Conservation (phyloP, 2,888 invertebrate species). For the Zhengitettix transpicula region DNA sequence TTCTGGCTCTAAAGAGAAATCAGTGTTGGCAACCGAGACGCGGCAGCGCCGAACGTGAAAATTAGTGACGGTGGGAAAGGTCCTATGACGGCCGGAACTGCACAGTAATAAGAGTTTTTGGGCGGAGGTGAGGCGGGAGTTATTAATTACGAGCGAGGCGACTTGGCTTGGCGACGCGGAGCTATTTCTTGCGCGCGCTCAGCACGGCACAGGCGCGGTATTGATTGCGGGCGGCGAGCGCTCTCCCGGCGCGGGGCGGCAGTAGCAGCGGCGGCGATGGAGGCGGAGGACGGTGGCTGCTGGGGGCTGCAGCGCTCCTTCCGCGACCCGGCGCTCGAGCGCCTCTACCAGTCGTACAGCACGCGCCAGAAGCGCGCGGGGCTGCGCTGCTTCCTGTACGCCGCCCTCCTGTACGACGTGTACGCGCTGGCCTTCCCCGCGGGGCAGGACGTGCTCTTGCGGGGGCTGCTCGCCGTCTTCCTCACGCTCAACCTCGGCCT, state of each 20-base stretch:
- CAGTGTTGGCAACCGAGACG: too few species aligned
- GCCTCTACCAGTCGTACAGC: slow-evolving; percentile 53
- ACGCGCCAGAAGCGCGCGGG: slow-evolving; percentile 54
- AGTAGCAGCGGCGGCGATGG: slow-evolving; percentile 2
- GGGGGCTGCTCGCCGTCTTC: slow-evolving; percentile 22
- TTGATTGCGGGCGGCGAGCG: neutral
- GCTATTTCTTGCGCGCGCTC: too few species aligned
- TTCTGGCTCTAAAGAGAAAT: too few species aligned
- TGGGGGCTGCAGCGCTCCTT: slow-evolving; percentile 30
- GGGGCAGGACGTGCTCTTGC: slow-evolving; percentile 26
- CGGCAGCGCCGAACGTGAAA: too few species aligned
- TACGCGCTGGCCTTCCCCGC: slow-evolving; percentile 40
- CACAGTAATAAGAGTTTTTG: too few species aligned
- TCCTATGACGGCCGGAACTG: too few species aligned
- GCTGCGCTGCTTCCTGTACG: slow-evolving; percentile 47
- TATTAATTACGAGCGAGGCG: too few species aligned
- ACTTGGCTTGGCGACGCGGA: too few species aligned
- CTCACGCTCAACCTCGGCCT: slow-evolving; percentile 23
- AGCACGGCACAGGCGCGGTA: neutral
- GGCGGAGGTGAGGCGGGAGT: too few species aligned
- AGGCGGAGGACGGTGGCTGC: slow-evolving; percentile 4
- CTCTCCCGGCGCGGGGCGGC: neutral
- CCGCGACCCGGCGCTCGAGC: slow-evolving; percentile 44
- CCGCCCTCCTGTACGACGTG: slow-evolving; percentile 46
- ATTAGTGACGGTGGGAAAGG: too few species aligned